phyloP scores from a whole-genome alignment of 2,113 vertebrate species.

The human region GRCh38 chr2:79725501-79726000 shows the following conservation, averaged over 20 bases:
- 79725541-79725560: neutral
- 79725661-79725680: neutral
- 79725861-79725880: neutral
- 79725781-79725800: neutral
- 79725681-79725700: neutral
- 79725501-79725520: neutral
- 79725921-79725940: neutral
- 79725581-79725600: neutral
- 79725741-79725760: neutral
- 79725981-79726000: accelerated
- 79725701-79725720: neutral
- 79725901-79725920: neutral
- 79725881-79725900: neutral
- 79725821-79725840: neutral
- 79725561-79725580: neutral
- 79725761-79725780: neutral
- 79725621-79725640: neutral
- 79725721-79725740: neutral
- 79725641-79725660: neutral
- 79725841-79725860: neutral
- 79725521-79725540: neutral
- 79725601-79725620: neutral
- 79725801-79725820: neutral
- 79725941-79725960: neutral
- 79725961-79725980: neutral